Conservation (phyloP, 2,797 vertebrate species). For the Monodelphis domestica region DNA sequence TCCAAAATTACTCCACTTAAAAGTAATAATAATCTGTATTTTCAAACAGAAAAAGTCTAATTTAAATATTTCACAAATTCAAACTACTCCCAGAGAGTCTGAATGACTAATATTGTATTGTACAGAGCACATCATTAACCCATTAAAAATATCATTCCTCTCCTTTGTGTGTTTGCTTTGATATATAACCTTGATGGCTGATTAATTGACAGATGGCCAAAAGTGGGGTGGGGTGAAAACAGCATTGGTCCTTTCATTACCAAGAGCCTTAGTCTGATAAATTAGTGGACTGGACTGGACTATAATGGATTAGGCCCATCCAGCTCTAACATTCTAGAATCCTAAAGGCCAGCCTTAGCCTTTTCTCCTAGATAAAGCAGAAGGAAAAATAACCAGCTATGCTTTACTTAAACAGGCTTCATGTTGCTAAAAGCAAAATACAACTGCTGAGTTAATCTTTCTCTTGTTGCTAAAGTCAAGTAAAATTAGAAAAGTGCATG, state of each 20-base stretch:
- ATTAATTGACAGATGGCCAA: background rate
- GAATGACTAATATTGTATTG: background rate
- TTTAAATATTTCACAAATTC: background rate
- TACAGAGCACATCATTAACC: background rate
- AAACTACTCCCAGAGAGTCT: background rate
- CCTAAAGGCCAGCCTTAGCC: background rate
- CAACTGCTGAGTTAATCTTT: background rate
- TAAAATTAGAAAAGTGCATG: constrained; percentile 26
- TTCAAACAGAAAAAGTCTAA: background rate
- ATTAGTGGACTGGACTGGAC: background rate
- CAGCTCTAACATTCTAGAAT: background rate
- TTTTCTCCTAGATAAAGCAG: background rate
- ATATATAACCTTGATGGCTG: background rate
- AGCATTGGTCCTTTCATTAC: background rate
- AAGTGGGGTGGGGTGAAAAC: background rate
- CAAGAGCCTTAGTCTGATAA: background rate
- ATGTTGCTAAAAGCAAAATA: background rate
- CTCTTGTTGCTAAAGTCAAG: background rate
- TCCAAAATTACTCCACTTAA: background rate
- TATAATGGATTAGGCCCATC: background rate
- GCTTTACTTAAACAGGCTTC: background rate
- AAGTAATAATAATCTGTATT: background rate
- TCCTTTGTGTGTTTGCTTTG: background rate
- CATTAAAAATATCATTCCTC: background rate
- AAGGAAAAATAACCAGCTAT: background rate